phyloP scores from a whole-genome alignment of 2,888 invertebrate species.

The Achlya flavicornis region DNA sequence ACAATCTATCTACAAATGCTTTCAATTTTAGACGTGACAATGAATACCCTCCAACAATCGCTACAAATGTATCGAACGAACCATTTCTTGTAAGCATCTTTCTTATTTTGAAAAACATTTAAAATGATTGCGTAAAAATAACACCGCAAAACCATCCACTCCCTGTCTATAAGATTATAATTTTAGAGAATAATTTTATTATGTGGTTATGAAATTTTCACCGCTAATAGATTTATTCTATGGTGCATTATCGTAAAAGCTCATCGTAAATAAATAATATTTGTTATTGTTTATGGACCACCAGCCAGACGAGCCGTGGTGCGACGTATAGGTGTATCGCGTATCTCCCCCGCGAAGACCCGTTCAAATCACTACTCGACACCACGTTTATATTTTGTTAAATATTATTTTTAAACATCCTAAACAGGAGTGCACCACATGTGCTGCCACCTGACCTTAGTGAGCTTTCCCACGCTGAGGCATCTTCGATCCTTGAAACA shows the following conservation, averaged over 20 bases:
- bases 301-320: slow-evolving; percentile 44
- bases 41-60: not conserved
- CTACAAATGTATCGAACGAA: slow-evolving; percentile 23
- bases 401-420: slow-evolving; percentile 79
- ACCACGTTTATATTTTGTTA: slow-evolving; percentile 70
- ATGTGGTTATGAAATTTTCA: slow-evolving; percentile 54
- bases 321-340: slow-evolving; percentile 26
- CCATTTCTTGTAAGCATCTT: slow-evolving; percentile 12
- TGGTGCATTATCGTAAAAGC: slow-evolving; percentile 52
- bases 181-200: slow-evolving; percentile 40
- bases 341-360: slow-evolving; percentile 73
- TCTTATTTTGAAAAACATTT: not conserved
- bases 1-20: not conserved
- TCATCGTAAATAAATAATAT: slow-evolving; percentile 64
- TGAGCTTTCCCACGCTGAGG: slow-evolving; percentile 79
- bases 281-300: slow-evolving; percentile 80
- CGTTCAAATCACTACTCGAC: slow-evolving; percentile 49
- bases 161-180: slow-evolving; percentile 35
- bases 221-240: slow-evolving; percentile 42
- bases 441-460: slow-evolving; percentile 79
- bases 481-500: slow-evolving; percentile 61
- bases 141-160: slow-evolving; percentile 36
- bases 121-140: slow-evolving; percentile 14
- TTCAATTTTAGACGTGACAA: slow-evolving; percentile 5
- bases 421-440: slow-evolving; percentile 78